phyloP scores from a whole-genome alignment of 2,797 vertebrate species.

The Remorina albescens region DNA sequence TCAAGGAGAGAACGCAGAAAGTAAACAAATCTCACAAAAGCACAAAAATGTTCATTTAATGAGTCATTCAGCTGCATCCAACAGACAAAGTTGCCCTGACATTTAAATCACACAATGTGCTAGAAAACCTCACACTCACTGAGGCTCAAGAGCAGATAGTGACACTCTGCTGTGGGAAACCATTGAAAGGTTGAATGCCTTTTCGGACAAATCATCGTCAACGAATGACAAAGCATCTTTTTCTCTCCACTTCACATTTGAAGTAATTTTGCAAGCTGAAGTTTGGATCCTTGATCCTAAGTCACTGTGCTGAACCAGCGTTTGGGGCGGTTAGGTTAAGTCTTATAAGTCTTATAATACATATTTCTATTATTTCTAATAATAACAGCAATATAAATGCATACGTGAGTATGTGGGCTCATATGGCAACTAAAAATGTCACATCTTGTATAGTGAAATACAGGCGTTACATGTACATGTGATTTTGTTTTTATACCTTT shows the following conservation, averaged over 20 bases:
- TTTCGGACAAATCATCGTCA: too few species aligned
- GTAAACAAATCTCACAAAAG: background rate
- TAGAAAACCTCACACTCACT: background rate
- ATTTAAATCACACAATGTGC: background rate
- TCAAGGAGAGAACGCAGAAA: conserved; percentile 12
- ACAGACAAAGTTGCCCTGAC: background rate
- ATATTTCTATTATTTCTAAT: too few species aligned
- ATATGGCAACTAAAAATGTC: background rate
- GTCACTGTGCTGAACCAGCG: too few species aligned
- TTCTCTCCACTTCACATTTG: background rate
- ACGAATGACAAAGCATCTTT: background rate
- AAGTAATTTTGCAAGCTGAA: background rate
- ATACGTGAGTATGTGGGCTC: too few species aligned
- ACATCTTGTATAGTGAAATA: background rate
- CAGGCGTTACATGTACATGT: background rate
- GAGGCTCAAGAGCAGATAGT: background rate
- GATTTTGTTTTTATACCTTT: conserved; percentile 22
- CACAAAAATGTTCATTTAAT: background rate
- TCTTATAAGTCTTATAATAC: too few species aligned
- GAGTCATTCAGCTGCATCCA: background rate
- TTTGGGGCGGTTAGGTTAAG: too few species aligned
- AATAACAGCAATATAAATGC: too few species aligned
- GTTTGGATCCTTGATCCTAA: too few species aligned
- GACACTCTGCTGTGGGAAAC: background rate
- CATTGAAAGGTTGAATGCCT: too few species aligned